Conservation (phyloP, 2,113 vertebrate species). For the Pelusios castaneus region DNA sequence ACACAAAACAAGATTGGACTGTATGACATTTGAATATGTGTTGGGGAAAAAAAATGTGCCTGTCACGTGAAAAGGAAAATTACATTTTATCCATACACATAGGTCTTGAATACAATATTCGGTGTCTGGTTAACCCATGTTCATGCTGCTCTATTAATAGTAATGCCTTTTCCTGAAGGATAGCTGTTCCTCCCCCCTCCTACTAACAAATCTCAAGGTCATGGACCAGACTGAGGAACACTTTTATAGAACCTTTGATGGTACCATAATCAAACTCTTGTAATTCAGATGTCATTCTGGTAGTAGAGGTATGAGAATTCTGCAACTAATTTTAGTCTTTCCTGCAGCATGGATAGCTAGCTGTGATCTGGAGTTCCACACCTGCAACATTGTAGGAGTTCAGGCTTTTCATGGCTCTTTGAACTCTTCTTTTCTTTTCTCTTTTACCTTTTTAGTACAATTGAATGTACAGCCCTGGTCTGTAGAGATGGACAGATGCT, state of each 20-base stretch:
- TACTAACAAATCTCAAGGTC: background rate
- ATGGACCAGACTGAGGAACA: background rate
- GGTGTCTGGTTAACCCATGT: background rate
- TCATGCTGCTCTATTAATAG: background rate
- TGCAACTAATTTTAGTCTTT: background rate
- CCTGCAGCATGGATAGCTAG: background rate
- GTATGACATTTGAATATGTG: background rate
- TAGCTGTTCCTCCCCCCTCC: background rate
- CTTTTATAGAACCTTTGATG: background rate
- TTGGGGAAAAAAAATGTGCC: background rate
- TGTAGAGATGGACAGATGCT: slow-evolving; percentile 26
- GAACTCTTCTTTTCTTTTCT: slow-evolving; percentile 20
- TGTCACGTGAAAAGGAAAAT: background rate
- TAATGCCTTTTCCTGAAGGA: background rate
- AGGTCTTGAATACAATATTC: background rate
- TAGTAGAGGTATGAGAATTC: background rate
- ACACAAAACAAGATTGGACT: background rate
- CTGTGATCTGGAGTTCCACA: background rate
- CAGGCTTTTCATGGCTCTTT: background rate
- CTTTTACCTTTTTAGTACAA: slow-evolving; percentile 1
- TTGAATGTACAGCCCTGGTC: background rate
- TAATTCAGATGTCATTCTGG: rapidly evolving
- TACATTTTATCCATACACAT: background rate
- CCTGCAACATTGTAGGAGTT: slow-evolving; percentile 25
- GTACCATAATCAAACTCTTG: background rate